phyloP scores from a whole-genome alignment of 2,113 vertebrate species.

The Bufo bufo region DNA sequence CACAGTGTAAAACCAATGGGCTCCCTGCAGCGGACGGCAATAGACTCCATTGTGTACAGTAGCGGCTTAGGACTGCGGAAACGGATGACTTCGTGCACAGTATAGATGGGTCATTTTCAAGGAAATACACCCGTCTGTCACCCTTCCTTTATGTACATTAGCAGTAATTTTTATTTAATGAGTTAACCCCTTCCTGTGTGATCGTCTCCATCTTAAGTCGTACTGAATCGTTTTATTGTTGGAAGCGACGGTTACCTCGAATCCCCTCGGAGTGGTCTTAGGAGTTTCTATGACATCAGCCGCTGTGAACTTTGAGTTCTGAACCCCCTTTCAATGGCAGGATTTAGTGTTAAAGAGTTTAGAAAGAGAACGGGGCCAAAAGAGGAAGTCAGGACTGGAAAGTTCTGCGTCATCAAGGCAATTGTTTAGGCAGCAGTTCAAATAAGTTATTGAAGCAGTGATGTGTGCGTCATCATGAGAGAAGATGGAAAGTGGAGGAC shows the following conservation, averaged over 20 bases:
- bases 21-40: no score
- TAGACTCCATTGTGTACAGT: no score
- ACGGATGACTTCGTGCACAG: not conserved
- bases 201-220: not conserved
- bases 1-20: no score
- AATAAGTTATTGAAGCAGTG: conserved; percentile 11
- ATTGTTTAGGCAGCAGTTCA: conserved; percentile 29
- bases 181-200: not conserved
- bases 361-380: conserved; percentile 2
- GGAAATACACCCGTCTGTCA: not conserved
- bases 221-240: conserved; percentile 45
- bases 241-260: conserved; percentile 26
- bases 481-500: not conserved
- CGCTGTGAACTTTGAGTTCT: conserved; percentile 29
- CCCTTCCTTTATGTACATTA: conserved; percentile 7
- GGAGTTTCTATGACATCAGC: conserved; percentile 50
- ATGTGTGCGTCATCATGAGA: not conserved
- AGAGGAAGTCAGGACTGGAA: conserved; percentile 36
- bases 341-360: conserved; percentile 22
- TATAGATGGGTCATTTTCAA: not conserved
- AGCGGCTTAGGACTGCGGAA: no score
- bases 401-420: conserved; percentile 15
- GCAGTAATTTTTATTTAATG: not conserved
- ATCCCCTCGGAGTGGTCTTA: conserved; percentile 45
- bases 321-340: conserved; percentile 39